A percentile compares a stretch with the other conserved stretches of the same genome.
phyloP scores from a whole-genome alignment of 2,113 vertebrate species.

The Pseudois nayaur region DNA sequence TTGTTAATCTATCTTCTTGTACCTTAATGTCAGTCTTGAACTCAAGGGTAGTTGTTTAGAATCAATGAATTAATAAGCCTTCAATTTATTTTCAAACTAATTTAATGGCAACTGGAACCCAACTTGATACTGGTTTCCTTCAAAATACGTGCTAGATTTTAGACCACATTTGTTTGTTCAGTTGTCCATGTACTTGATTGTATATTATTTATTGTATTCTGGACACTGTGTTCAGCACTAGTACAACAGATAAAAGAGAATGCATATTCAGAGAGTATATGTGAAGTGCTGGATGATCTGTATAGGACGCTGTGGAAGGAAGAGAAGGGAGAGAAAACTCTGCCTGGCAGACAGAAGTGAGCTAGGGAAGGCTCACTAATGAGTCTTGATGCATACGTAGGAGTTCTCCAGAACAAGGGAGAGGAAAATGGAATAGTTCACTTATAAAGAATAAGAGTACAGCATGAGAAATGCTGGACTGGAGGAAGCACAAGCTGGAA shows the following conservation, averaged over 20 bases:
- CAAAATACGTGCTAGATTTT: not conserved
- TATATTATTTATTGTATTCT: not conserved
- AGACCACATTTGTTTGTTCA: not conserved
- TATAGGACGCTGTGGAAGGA: not conserved
- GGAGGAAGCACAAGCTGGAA: not conserved
- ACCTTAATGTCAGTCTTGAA: not conserved
- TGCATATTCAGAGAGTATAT: not conserved
- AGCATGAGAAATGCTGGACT: not conserved
- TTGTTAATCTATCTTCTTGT: not conserved
- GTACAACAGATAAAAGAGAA: not conserved
- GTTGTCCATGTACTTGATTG: not conserved
- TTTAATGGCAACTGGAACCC: not conserved
- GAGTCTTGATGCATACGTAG: not conserved
- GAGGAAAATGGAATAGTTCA: not conserved
- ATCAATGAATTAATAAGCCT: constrained; percentile 26
- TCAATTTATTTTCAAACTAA: constrained; percentile 18
- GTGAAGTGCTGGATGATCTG: not conserved
- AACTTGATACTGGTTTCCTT: not conserved
- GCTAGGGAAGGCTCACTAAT: not conserved
- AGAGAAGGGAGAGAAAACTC: not conserved
- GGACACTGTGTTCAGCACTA: not conserved
- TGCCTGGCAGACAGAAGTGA: not conserved
- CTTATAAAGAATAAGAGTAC: not conserved
- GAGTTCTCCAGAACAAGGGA: not conserved
- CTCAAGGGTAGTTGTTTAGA: not conserved